These are phyloP conservation scores for Stenolophus ochropezus DNA, from an alignment of 2,888 invertebrate species.

Conservation along the genomic window DNA sequence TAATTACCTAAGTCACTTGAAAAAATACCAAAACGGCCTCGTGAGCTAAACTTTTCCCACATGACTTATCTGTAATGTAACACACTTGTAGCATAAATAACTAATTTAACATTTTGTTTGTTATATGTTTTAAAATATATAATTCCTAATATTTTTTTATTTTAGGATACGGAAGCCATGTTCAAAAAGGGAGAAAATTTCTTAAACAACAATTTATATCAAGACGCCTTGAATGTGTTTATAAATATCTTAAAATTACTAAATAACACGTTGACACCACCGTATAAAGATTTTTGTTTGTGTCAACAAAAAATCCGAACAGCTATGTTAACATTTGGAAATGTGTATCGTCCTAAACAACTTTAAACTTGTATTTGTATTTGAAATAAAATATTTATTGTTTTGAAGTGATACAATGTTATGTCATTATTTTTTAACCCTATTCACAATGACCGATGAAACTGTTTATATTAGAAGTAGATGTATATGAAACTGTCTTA, in stretches of 20 bases:
- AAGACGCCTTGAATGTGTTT: slow-evolving; percentile 67
- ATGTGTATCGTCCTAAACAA: slow-evolving; percentile 27
- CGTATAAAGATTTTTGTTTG: slow-evolving; percentile 63
- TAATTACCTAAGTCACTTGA: no score
- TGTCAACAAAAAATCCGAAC: slow-evolving; percentile 56
- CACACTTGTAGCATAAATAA: no score
- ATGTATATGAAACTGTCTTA: no score
- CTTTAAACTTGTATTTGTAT: no score
- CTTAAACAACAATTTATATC: slow-evolving; percentile 69
- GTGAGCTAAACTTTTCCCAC: no score
- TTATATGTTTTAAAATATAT: no score
- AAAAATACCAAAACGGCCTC: no score
- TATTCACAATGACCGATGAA: no score
- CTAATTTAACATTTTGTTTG: no score
- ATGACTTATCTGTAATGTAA: no score
- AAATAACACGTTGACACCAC: slow-evolving; percentile 68
- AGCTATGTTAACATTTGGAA: slow-evolving; percentile 57
- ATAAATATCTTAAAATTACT: slow-evolving; percentile 68
- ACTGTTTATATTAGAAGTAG: no score
- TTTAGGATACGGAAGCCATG: slow-evolving; percentile 82
- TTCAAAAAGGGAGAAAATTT: slow-evolving; percentile 78
- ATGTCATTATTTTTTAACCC: not conserved
- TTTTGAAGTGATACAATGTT: not conserved
- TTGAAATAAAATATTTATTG: not conserved
- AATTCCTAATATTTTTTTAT: slow-evolving; percentile 60